phyloP scores from a whole-genome alignment of 2,888 invertebrate species.

The Gandaritis pyraliata region DNA sequence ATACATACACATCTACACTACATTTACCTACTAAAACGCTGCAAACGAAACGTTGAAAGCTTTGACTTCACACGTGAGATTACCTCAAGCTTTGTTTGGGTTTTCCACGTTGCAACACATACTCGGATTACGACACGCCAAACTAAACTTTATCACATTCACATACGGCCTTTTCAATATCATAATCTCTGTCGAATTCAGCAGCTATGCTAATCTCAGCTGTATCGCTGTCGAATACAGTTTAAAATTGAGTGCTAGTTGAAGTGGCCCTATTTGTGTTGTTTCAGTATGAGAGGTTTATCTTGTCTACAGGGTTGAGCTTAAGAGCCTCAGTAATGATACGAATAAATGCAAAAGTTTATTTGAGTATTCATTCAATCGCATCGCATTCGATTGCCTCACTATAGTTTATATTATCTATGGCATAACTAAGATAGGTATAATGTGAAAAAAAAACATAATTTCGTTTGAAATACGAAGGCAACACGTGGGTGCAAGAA shows the following conservation, averaged over 20 bases:
- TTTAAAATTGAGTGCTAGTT: constrained; percentile 1
- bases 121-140: neutral
- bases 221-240: neutral
- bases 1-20: too few species aligned
- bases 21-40: neutral
- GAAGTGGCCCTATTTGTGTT: neutral
- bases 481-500: too few species aligned
- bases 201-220: neutral
- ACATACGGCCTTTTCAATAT: constrained; percentile 5
- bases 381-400: too few species aligned
- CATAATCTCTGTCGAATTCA: neutral
- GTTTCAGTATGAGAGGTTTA: neutral
- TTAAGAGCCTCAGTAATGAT: neutral
- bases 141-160: constrained; percentile 9
- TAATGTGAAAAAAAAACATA: too few species aligned
- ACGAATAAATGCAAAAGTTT: neutral
- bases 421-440: too few species aligned
- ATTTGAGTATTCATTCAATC: too few species aligned
- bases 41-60: constrained; percentile 16
- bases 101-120: constrained; percentile 20
- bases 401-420: too few species aligned
- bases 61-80: constrained; percentile 18
- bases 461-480: too few species aligned
- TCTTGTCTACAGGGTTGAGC: constrained; percentile 1
- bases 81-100: constrained; percentile 21